Evolutionary conservation across 2,888 invertebrate species (phyloP).

Genomic region (Brachycybe producta): DNA sequence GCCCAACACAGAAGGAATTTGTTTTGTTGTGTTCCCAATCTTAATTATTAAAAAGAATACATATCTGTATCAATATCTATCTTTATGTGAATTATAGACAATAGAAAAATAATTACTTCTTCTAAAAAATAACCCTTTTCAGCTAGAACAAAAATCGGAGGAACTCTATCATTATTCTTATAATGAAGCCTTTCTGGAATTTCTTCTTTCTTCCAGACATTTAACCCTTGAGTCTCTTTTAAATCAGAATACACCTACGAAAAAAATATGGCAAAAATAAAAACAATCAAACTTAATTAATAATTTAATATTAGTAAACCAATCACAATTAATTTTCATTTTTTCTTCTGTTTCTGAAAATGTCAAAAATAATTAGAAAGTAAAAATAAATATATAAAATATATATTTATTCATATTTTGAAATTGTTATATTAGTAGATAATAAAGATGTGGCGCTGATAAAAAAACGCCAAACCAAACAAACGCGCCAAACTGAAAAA

Average conservation of each 20-base stretch:
- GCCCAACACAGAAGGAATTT: constrained; percentile 1
- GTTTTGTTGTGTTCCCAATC: constrained; percentile 1
- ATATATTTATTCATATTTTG: too few relatives aligned
- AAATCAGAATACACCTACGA: not conserved
- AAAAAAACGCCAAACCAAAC: too few relatives aligned
- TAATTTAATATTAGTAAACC: too few relatives aligned
- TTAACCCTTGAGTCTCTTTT: constrained; percentile 19
- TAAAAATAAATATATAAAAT: too few relatives aligned
- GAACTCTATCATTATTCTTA: constrained; percentile 21
- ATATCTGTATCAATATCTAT: not conserved
- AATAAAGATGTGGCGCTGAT: too few relatives aligned
- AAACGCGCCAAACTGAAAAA: too few relatives aligned
- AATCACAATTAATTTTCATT: too few relatives aligned
- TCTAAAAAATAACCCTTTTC: constrained; percentile 23
- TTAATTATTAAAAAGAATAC: not conserved
- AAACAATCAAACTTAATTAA: too few relatives aligned
- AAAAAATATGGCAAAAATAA: too few relatives aligned
- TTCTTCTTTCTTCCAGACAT: constrained; percentile 23
- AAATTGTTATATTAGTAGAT: too few relatives aligned
- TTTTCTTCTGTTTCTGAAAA: too few relatives aligned
- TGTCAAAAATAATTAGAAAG: too few relatives aligned
- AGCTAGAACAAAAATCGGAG: constrained; percentile 23
- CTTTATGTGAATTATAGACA: not conserved
- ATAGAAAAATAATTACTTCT: not conserved
- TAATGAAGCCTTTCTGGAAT: constrained; percentile 24